Evolutionary conservation across 1,140 invertebrate species (phyloP), one percentile per base, ranked within the genome.

Genomic region (Drosophila orosa): DNA sequence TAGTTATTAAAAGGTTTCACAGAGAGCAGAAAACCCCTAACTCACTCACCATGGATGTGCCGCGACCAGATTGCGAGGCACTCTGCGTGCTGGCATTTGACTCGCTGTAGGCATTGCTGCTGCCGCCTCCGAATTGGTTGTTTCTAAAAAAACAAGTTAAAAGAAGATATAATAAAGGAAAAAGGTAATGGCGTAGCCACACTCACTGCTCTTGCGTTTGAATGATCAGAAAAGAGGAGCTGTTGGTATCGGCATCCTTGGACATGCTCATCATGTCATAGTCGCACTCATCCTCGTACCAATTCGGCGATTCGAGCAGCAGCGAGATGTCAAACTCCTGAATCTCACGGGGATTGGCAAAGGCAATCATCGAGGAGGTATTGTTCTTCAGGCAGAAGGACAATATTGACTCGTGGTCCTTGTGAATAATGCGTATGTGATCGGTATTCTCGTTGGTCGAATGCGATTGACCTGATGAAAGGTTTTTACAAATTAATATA

Each of bases 351-450:
- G 97, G 97, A 66, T 98, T 99, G 13, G 98, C 97, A 71, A 99
- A 93, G 7, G 98, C 97, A 77, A 99, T 95, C 61, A 97, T 93
- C 33, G 95, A 96, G 40, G 87, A 81, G 80, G 79, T 92, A 92
- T 97, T 97, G 93, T 96, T 95, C 94, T 99, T 99, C 44, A 99
- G 94, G 90, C 98, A 98, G 94, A 99, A 99, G 33, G 98, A 97
- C 74, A 98, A 96, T 71, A 99, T 99, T 61, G 97, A 98, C 92
- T 99, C 99, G 93, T 99, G 98, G 92, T 99, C 99, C 93, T 99
- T 99, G 92, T 99, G 99, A 69, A 99, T 98, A 71, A 99, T 98
- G 63, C 98, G 95, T 60, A 99, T 97, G 40, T 97, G 96, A 82
- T 97, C 96, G 47, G 95, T 94, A 17, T 89, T 89, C 69, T 89